These are phyloP conservation scores for Fragum sueziense DNA, from an alignment of 2,888 invertebrate genomes.

Conservation along the genomic window DNA sequence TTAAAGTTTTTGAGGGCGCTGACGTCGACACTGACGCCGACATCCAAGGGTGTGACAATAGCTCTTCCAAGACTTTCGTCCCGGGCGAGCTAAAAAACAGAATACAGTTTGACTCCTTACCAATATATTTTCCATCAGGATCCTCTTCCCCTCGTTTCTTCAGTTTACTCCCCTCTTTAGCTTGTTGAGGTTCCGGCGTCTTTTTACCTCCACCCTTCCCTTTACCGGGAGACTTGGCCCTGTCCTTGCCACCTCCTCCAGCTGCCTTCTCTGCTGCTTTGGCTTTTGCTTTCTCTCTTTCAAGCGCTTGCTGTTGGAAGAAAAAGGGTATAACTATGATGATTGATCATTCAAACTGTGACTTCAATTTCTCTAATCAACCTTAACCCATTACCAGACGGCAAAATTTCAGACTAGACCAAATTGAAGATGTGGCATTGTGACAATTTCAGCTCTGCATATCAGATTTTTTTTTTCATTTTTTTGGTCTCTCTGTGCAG, in stretches of 20 bases:
- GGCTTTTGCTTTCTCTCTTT: slow-evolving; percentile 66
- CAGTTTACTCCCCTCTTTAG: slow-evolving; percentile 81
- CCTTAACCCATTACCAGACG: not conserved
- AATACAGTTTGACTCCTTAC: slow-evolving; percentile 64
- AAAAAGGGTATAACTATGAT: too few species aligned
- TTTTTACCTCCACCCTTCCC: slow-evolving; percentile 79
- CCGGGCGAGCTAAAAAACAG: too few species aligned
- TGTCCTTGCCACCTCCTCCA: slow-evolving; percentile 68
- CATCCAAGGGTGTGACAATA: too few species aligned
- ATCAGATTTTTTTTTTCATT: too few species aligned
- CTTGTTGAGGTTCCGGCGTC: slow-evolving; percentile 79
- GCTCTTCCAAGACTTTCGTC: too few species aligned
- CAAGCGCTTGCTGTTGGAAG: slow-evolving; percentile 42
- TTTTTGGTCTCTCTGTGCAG: too few species aligned
- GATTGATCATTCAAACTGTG: too few species aligned
- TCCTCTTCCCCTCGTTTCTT: slow-evolving; percentile 82
- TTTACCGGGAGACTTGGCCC: slow-evolving; percentile 79
- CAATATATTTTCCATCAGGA: slow-evolving; percentile 80
- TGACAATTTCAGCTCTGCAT: too few species aligned
- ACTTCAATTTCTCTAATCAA: too few species aligned
- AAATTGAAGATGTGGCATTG: not conserved
- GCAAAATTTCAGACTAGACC: not conserved
- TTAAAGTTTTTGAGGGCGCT: too few species aligned
- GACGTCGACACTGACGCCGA: too few species aligned
- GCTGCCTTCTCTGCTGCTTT: slow-evolving; percentile 65